phyloP scores from a whole-genome alignment of 1,140 invertebrate genomes.

The Dufourea novaeangliae region DNA sequence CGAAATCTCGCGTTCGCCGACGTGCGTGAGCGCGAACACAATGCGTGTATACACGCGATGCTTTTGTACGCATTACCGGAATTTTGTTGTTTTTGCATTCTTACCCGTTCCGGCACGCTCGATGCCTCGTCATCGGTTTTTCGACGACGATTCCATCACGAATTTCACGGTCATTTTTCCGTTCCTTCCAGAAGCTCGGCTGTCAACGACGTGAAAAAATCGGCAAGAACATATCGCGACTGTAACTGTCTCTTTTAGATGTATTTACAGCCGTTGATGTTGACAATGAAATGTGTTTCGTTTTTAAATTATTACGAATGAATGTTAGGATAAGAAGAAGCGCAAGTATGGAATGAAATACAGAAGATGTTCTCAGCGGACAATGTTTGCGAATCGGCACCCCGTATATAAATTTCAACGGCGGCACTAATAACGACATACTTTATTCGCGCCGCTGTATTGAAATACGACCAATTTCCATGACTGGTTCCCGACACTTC shows the following conservation, averaged over 20 bases:
- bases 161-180: background rate
- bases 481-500: background rate
- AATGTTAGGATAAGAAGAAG: no score
- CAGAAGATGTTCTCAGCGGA: no score
- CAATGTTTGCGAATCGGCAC: background rate
- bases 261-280: no score
- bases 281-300: no score
- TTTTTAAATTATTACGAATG: no score
- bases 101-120: slow-evolving; percentile 9
- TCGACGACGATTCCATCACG: background rate
- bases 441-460: background rate
- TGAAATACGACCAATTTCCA: slow-evolving; percentile 1
- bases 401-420: background rate
- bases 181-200: background rate
- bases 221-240: no score
- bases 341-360: no score
- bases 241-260: no score
- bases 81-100: slow-evolving; percentile 51
- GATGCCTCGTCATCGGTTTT: slow-evolving; percentile 16
- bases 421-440: background rate
- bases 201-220: background rate
- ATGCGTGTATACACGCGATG: background rate
- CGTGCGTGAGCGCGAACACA: slow-evolving; percentile 6
- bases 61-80: slow-evolving; percentile 47
- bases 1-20: slow-evolving; percentile 2